Base-by-base conservation (phyloP, 2,888 invertebrate species). In the Cerastis rubricosa region DNA sequence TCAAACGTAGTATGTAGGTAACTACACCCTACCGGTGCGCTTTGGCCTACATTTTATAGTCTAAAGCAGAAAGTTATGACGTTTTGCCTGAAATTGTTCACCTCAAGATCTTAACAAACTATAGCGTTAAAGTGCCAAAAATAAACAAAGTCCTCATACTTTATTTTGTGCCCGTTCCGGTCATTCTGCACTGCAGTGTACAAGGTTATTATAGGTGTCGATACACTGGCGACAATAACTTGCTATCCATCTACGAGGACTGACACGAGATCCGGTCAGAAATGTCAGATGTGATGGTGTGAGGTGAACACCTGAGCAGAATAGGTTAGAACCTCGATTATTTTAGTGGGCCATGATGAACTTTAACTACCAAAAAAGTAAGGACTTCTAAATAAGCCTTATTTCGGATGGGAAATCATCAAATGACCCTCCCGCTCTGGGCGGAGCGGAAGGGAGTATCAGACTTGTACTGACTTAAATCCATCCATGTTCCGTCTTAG, bases 191-290 rank as follows among this genome's bases (percentile, higher is more conserved):
- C 65, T 11, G 74, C 71, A 86, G 78, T 87, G 86, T 86, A 83
- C 76, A 64, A 69, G 81, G 84, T 87, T 85, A 88, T 87, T 85
- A 88, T 87, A 85, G 76, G 76, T 81, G 80, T 85, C 86, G 82
- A 87, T 89, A 85, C 81, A 83, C 76, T 72, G 78, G 68, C 76
- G 85, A 86, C 80, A 85, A 84, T 86, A 76, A 79, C 78, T 70
- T 57, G 54, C 71, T 73, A 67, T 83, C 75, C 63, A 47, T 57
- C 74, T 57, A 49, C 19, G 43, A 68, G 40, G 51, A 54, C 12
- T 17, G 63, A n/a, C 45, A n/a, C 0, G 25, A 75, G 61, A 45
- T 45, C 29, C 40, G n/a, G 54, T 47, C 73, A 49, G 29, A 47
- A 19, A 63, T 51, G n/a, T 35, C 25, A 12, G 12, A 19, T 4